Conservation (phyloP, 1,140 invertebrate species). For the Anoplophora glabripennis region DNA sequence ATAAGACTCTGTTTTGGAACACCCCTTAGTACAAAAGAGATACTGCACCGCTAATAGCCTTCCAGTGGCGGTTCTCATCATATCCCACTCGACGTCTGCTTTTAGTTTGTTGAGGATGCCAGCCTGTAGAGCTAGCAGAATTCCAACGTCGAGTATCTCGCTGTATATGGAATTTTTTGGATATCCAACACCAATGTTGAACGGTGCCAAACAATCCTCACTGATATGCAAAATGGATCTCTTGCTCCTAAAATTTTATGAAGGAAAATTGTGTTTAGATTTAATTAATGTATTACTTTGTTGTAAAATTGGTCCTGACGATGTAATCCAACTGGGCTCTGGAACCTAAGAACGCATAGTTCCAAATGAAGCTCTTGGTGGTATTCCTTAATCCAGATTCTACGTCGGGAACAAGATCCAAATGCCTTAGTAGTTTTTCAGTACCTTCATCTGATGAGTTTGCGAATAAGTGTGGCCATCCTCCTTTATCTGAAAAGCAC, state of each 20-base stretch:
- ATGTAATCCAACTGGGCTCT: conserved; percentile 64
- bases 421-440: conserved; percentile 58
- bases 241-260: conserved; percentile 49
- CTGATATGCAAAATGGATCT: conserved; percentile 65
- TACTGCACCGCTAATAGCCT: conserved; percentile 56
- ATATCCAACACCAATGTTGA: conserved; percentile 61
- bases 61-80: conserved; percentile 58
- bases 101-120: conserved; percentile 64
- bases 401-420: conserved; percentile 63
- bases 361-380: conserved; percentile 67
- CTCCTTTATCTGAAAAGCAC: conserved; percentile 58
- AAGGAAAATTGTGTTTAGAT: too few species aligned
- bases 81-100: conserved; percentile 66
- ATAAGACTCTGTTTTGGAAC: too few species aligned
- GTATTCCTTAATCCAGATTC: conserved; percentile 65
- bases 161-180: conserved; percentile 61
- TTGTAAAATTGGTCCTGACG: conserved; percentile 64
- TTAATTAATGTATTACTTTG: too few species aligned
- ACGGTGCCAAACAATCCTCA: conserved; percentile 67
- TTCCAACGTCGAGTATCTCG: conserved; percentile 56
- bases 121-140: conserved; percentile 59
- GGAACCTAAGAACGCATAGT: conserved; percentile 70
- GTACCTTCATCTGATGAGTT: conserved; percentile 60
- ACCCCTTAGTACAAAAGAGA: neutral
- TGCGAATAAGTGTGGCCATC: conserved; percentile 66